Conservation (phyloP, 2,113 vertebrate genomes). For the Tetrax tetrax region DNA sequence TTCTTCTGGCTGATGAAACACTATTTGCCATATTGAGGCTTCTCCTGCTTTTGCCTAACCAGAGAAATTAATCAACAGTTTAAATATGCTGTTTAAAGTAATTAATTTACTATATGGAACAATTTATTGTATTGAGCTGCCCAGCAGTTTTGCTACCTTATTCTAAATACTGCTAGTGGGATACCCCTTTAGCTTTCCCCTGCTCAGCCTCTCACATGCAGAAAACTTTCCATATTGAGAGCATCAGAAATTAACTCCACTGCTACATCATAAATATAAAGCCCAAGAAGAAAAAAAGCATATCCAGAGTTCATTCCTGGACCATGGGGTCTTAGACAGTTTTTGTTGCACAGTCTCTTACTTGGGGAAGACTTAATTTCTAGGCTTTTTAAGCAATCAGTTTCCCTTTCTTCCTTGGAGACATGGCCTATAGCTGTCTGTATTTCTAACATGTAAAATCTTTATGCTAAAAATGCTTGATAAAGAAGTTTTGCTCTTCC, state of each 20-base stretch:
- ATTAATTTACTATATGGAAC: not conserved
- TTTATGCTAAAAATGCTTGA: not conserved
- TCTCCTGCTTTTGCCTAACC: not conserved
- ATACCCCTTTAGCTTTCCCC: not conserved
- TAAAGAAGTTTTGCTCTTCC: not conserved
- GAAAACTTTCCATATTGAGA: not conserved
- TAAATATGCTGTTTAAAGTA: not conserved
- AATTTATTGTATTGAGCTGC: not conserved
- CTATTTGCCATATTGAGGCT: constrained; percentile 60
- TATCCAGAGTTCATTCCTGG: not conserved
- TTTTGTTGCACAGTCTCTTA: not conserved
- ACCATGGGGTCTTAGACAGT: accelerated
- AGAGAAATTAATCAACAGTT: not conserved
- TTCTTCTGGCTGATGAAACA: constrained; percentile 50
- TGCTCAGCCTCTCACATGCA: not conserved
- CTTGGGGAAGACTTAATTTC: not conserved
- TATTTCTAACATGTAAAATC: not conserved
- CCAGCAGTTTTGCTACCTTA: not conserved
- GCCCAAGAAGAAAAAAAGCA: not conserved
- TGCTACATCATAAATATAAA: not conserved
- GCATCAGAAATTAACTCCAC: not conserved
- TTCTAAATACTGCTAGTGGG: not conserved
- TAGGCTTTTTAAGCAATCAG: not conserved
- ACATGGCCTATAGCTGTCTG: not conserved
- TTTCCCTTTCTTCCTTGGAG: not conserved